Evolutionary conservation across 2,113 vertebrate species (phyloP).

Genomic region (Muscicapa adusta): DNA sequence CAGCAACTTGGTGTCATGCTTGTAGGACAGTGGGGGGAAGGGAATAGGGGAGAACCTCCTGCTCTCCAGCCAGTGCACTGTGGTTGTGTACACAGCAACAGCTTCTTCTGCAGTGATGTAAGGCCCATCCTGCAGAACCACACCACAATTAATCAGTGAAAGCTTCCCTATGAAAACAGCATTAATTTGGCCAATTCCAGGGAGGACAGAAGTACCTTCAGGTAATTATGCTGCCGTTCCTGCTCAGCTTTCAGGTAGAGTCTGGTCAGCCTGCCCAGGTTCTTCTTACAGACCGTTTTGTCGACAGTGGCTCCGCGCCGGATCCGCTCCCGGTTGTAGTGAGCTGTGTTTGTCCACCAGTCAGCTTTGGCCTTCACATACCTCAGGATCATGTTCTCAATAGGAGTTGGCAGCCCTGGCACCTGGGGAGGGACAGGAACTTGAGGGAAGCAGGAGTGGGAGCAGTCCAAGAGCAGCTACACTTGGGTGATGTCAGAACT

Average conservation of each 20-base stretch:
- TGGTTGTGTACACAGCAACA: conserved; percentile 98
- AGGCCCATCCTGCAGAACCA: conserved; percentile 85
- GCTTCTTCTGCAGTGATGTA: conserved; percentile 99
- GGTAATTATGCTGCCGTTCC: conserved; percentile 97
- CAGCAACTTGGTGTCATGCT: conserved; percentile 97
- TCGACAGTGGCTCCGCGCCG: conserved; percentile 97
- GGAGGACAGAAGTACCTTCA: conserved; percentile 80
- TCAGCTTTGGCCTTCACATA: conserved; percentile 99
- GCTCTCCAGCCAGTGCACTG: conserved; percentile 98
- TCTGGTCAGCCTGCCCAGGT: conserved; percentile 92
- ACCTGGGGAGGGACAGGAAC: conserved; percentile 72
- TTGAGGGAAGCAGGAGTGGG: background rate
- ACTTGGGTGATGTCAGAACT: background rate
- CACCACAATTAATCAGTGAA: background rate
- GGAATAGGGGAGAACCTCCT: conserved; percentile 97
- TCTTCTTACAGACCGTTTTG: conserved; percentile 99
- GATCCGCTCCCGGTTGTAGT: conserved; percentile 97
- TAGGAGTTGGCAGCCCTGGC: conserved; percentile 95
- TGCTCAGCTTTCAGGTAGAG: conserved; percentile 98
- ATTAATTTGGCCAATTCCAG: background rate
- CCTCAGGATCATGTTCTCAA: conserved; percentile 98
- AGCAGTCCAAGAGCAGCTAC: background rate
- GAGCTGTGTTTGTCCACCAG: conserved; percentile 99
- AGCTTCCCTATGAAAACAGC: background rate
- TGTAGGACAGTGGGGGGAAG: conserved; percentile 94